Evolutionary conservation across 2,888 invertebrate genomes (phyloP).

Genomic region (Aromia moschata): DNA sequence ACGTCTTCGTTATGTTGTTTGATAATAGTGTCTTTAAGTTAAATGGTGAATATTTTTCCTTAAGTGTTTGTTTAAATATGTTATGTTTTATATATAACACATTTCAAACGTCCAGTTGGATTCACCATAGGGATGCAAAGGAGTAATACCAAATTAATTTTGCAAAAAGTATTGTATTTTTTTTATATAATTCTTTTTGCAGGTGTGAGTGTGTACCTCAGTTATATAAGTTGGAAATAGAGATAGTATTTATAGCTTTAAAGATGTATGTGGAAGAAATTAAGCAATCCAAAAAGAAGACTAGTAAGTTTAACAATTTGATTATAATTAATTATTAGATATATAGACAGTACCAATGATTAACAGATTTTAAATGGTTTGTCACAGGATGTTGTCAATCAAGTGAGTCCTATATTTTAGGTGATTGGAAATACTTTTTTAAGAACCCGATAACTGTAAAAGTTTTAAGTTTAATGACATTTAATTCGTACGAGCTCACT

Average conservation of each 20-base stretch:
- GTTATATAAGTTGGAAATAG: conserved; percentile 46
- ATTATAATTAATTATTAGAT: too few species aligned
- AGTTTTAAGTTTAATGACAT: conserved; percentile 45
- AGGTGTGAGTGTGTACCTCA: conserved; percentile 53
- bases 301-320: conserved; percentile 33
- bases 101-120: conserved; percentile 44
- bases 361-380: too few species aligned
- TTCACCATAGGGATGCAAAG: conserved; percentile 43
- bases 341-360: too few species aligned
- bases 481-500: conserved; percentile 48
- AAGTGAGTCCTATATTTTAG: too few species aligned
- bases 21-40: conserved; percentile 40
- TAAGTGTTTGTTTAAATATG: conserved; percentile 44
- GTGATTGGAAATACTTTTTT: conserved; percentile 39
- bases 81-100: conserved; percentile 49
- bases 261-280: conserved; percentile 37
- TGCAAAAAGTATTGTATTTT: conserved; percentile 4
- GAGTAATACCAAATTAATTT: conserved; percentile 35
- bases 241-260: conserved; percentile 42
- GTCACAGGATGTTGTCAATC: too few species aligned
- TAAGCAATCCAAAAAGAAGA: conserved; percentile 22
- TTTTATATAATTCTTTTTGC: conserved; percentile 30
- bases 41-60: conserved; percentile 31
- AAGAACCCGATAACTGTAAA: conserved; percentile 37
- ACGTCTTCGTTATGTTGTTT: conserved; percentile 47